Percentiles rank a stretch among this genome's conserved stretches.
Evolutionary conservation across 2,797 vertebrate species (phyloP).

Genomic region (Gastrophryne carolinensis): DNA sequence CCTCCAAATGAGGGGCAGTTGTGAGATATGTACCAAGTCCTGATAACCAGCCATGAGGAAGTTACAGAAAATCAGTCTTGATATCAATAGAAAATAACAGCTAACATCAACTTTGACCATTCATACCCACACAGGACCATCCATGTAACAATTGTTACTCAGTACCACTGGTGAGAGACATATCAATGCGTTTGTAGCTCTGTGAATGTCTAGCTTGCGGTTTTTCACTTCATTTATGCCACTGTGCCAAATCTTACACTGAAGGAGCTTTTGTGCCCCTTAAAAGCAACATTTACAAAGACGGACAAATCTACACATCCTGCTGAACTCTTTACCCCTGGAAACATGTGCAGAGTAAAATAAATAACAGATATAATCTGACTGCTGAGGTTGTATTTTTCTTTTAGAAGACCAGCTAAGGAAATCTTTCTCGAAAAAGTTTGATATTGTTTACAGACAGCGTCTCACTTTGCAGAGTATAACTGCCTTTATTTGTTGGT

Average conservation of each 20-base stretch:
- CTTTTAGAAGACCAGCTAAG: conserved; percentile 16
- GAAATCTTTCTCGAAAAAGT: conserved; percentile 27
- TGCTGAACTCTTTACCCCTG: conserved; percentile 45
- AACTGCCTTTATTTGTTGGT: conserved; percentile 10
- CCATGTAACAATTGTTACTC: too few species aligned
- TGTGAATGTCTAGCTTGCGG: too few species aligned
- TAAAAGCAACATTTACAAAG: conserved; percentile 31
- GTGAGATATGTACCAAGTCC: too few species aligned
- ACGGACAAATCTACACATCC: conserved; percentile 31
- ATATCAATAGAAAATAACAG: too few species aligned
- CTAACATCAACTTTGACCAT: too few species aligned
- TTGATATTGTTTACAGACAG: background rate
- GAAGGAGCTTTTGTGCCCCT: conserved; percentile 34
- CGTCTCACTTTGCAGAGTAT: background rate
- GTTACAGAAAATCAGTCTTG: too few species aligned
- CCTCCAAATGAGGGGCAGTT: too few species aligned
- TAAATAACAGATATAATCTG: conserved; percentile 47
- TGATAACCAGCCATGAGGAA: too few species aligned
- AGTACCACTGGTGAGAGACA: too few species aligned
- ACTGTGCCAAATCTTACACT: conserved; percentile 10
- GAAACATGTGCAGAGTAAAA: conserved; percentile 44
- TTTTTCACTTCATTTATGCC: background rate
- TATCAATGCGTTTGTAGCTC: too few species aligned
- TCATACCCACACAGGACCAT: too few species aligned
- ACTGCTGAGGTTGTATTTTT: conserved; percentile 18